A percentile compares a stretch with the other conserved stretches of the same genome.
Conservation (phyloP, 2,797 vertebrate genomes). For the Labroides dimidiatus region DNA sequence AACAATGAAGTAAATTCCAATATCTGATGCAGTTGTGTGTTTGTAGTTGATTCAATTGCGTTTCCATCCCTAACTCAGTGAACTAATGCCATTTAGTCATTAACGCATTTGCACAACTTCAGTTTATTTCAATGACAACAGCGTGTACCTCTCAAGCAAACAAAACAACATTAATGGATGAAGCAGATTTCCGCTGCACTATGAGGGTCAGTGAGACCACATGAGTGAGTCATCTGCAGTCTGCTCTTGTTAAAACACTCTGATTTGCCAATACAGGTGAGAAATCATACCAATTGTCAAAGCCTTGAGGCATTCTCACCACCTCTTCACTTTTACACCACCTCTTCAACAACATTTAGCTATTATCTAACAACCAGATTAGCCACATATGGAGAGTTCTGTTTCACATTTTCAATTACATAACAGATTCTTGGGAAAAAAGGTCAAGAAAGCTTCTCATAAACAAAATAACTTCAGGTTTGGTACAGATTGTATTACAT, state of each 20-base stretch:
- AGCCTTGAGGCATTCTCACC: constrained; percentile 29
- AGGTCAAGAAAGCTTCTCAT: not conserved
- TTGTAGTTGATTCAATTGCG: constrained; percentile 1
- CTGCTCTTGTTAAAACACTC: constrained; percentile 25
- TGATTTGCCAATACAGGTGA: constrained; percentile 36
- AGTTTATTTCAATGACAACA: constrained; percentile 28
- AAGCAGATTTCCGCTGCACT: constrained; percentile 8
- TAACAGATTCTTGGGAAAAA: not conserved
- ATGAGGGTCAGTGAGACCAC: constrained; percentile 3
- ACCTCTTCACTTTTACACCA: constrained; percentile 43
- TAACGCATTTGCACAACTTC: constrained; percentile 16
- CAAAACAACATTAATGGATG: constrained; percentile 44
- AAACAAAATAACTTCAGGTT: not conserved
- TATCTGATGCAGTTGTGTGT: not conserved
- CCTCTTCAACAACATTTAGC: constrained; percentile 42
- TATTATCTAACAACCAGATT: constrained; percentile 20
- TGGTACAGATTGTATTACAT: not conserved
- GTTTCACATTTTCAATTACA: constrained; percentile 19
- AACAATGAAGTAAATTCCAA: not conserved
- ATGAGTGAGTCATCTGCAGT: constrained; percentile 30
- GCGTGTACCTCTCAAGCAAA: not conserved
- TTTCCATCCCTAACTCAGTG: constrained; percentile 11
- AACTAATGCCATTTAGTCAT: constrained; percentile 19
- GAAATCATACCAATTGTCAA: constrained; percentile 36
- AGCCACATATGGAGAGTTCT: constrained; percentile 1